Conservation (phyloP, 2,113 vertebrate genomes). For the Sylvilagus bachmani region DNA sequence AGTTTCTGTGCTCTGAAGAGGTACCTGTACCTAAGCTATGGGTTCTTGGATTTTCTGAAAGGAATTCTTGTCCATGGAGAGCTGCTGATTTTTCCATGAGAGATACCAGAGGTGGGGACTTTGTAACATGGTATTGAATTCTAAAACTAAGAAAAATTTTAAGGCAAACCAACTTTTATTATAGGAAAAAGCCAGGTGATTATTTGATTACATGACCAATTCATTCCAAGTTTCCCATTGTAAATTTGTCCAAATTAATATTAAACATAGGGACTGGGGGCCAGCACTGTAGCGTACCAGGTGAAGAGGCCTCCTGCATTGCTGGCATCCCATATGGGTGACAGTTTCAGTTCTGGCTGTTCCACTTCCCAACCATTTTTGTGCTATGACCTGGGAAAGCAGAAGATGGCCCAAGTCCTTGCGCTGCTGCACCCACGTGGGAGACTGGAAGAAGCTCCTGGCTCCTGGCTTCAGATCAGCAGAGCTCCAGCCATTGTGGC, state of each 20-base stretch:
- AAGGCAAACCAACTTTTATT: not conserved
- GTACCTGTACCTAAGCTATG: not conserved
- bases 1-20: not conserved
- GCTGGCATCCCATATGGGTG: too few relatives aligned
- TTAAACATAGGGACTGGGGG: not conserved
- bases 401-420: too few relatives aligned
- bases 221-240: not conserved
- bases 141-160: not conserved
- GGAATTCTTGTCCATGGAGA: not conserved
- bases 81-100: not conserved
- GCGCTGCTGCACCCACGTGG: too few relatives aligned
- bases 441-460: too few relatives aligned
- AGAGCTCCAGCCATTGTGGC: too few relatives aligned
- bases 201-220: not conserved
- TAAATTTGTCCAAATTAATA: not conserved
- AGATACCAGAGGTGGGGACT: not conserved
- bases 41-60: not conserved
- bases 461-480: too few relatives aligned
- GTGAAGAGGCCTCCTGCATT: too few relatives aligned
- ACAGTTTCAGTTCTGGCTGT: too few relatives aligned
- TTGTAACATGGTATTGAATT: not conserved
- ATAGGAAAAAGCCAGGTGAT: not conserved
- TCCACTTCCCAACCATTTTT: too few relatives aligned
- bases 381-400: too few relatives aligned
- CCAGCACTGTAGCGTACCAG: too few relatives aligned